Percentiles rank a stretch among this genome's conserved stretches.
Evolutionary conservation across 2,888 invertebrate genomes (phyloP).

Genomic region (Thysanoteuthis rhombus): DNA sequence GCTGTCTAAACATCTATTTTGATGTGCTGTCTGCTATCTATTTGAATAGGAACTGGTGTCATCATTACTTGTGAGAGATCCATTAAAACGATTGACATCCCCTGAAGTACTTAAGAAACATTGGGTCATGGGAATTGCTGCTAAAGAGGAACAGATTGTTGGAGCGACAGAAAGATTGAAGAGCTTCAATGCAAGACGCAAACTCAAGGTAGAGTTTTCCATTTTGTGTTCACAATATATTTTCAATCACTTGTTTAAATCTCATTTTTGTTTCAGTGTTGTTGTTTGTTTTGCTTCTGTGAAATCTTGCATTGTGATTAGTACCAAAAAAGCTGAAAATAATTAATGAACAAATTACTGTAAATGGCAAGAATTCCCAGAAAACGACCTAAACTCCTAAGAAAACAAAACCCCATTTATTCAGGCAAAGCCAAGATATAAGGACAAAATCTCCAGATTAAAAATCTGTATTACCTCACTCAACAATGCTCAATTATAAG

Average conservation of each 20-base stretch:
- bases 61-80: conserved; percentile 48
- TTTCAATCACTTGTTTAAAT: not conserved
- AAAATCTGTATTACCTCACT: no score
- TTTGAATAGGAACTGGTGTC: conserved; percentile 49
- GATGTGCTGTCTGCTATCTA: not conserved
- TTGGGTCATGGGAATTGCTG: conserved; percentile 55
- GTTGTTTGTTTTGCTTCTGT: no score
- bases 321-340: not conserved
- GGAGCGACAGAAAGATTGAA: conserved; percentile 57
- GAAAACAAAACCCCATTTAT: no score
- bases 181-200: conserved; percentile 55
- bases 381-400: no score
- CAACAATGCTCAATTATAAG: no score
- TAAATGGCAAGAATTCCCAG: no score
- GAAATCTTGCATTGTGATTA: not conserved
- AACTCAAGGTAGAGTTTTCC: not conserved
- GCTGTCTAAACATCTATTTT: not conserved
- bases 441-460: no score
- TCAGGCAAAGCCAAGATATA: no score
- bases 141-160: conserved; percentile 48
- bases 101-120: conserved; percentile 53
- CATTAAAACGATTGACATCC: conserved; percentile 51
- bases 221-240: not conserved
- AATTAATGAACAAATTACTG: no score
- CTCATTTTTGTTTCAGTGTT: not conserved